A percentile compares a stretch with the other conserved stretches of the same genome.
These are phyloP conservation scores for Marmota monax DNA, from an alignment of 2,113 vertebrate species.

Conservation along the genomic window DNA sequence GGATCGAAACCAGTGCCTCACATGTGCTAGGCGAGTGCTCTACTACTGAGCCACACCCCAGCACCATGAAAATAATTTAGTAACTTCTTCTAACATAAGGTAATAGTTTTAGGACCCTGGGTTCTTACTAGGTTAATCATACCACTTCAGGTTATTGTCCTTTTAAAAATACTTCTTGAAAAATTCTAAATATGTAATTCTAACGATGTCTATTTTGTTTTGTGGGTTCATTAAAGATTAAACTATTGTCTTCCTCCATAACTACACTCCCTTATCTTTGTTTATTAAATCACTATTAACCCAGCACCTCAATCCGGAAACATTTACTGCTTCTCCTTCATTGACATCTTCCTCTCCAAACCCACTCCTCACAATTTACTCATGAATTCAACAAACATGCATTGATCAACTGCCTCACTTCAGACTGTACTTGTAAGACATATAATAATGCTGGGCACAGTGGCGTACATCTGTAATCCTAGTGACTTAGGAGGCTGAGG, in stretches of 20 bases:
- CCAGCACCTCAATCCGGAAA: not conserved
- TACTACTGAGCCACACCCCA: too few relatives aligned
- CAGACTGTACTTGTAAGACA: not conserved
- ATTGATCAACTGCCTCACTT: not conserved
- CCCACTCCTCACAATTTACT: not conserved
- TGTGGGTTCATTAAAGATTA: slow-evolving; percentile 11
- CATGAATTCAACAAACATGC: not conserved
- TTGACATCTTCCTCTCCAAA: not conserved
- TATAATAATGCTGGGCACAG: too few relatives aligned
- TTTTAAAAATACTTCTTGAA: not conserved
- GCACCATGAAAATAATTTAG: not conserved
- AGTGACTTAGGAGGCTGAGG: too few relatives aligned
- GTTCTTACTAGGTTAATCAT: slow-evolving; percentile 32
- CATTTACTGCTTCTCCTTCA: not conserved
- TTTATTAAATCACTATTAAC: not conserved
- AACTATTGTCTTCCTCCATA: not conserved
- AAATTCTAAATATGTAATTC: not conserved
- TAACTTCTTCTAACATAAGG: slow-evolving; percentile 56
- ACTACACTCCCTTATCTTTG: not conserved
- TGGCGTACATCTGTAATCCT: too few relatives aligned
- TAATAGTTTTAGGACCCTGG: not conserved
- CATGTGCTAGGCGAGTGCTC: too few relatives aligned
- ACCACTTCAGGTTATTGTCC: not conserved
- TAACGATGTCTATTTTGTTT: not conserved
- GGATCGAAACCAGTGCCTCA: too few relatives aligned